These are phyloP conservation scores for Hyposoter dolosus DNA, from an alignment of 2,888 invertebrate genomes.

Conservation along the genomic window DNA sequence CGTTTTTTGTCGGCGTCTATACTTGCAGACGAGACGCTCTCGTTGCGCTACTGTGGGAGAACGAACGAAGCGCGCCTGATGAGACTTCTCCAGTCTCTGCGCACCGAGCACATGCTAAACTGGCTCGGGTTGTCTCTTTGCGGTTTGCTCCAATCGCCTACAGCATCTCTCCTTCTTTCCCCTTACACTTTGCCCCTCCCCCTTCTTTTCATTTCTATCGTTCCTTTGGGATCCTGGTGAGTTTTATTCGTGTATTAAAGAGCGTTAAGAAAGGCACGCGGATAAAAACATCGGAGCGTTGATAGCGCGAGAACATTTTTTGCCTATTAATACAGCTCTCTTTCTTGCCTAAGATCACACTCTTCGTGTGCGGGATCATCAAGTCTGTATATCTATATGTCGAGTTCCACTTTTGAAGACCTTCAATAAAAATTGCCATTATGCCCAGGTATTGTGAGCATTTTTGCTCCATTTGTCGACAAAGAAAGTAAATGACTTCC, in stretches of 20 bases:
- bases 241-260: conserved; percentile 47
- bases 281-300: conserved; percentile 28
- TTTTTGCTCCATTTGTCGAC: no score
- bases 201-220: conserved; percentile 9
- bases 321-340: conserved; percentile 3
- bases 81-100: conserved; percentile 53
- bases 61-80: conserved; percentile 59
- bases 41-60: conserved; percentile 65
- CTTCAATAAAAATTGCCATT: background rate
- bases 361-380: conserved; percentile 23
- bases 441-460: background rate
- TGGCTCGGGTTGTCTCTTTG: conserved; percentile 61
- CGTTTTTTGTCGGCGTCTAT: conserved; percentile 66
- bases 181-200: conserved; percentile 37
- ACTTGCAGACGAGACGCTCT: conserved; percentile 62
- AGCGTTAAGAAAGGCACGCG: conserved; percentile 40
- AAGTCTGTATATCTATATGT: conserved; percentile 5
- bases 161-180: conserved; percentile 50
- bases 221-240: conserved; percentile 35
- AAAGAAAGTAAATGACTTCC: background rate
- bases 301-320: conserved; percentile 54
- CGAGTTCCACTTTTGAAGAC: background rate
- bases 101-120: conserved; percentile 67
- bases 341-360: conserved; percentile 24
- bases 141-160: conserved; percentile 57